Evolutionary conservation across 92 coral and sea anemone species (phyloP), one percentile per base, ranked within the genome.

Genomic region (Palythoa caribaeorum): DNA sequence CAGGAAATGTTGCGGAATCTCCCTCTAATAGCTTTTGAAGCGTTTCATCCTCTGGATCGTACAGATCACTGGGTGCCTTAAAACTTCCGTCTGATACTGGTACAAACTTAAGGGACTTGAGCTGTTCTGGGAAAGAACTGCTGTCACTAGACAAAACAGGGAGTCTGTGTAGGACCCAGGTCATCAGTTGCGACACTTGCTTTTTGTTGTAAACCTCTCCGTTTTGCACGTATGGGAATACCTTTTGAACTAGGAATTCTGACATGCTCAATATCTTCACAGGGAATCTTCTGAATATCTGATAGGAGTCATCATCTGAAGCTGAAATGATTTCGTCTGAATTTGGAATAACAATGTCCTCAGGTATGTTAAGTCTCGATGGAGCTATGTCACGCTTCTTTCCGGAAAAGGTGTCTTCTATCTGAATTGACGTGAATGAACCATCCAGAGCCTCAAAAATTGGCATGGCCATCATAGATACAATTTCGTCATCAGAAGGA

Each of bases 221-320:
- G 51, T 87, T 85, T 20, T 89, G 89, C 78, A 96, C 89, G 87
- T 94, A 89, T 7, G 99, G 99, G 83, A 96, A 96, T 16, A 96
- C 90, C 77, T 93, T 95, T 55, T 92, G 93, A 21, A 93, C 84
- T 79, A 96, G 74, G 63, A 96, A 91, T 72, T 94, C 96, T 19
- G 96, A 94, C 84, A 94, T 92, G 79, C 89, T 93, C 17, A 95
- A 92, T 77, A 95, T 89, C 47, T 94, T 92, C 20, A 96, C 92
- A n/a, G 95, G 94, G 39, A 96, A 88, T 66, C 96, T 91, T 21
- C 95, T 87, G 79, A 96, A 81, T 53, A 96, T 86, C 89, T 96
- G 98, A 87, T 93, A 95, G 10, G 98, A 92, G 75, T 94, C 98
- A 59, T 95, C 96, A 81, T 95, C 98, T 60, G 96, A 84, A n/a